phyloP scores from a whole-genome alignment of 2,113 vertebrate genomes.

The Tenrec ecaudatus region DNA sequence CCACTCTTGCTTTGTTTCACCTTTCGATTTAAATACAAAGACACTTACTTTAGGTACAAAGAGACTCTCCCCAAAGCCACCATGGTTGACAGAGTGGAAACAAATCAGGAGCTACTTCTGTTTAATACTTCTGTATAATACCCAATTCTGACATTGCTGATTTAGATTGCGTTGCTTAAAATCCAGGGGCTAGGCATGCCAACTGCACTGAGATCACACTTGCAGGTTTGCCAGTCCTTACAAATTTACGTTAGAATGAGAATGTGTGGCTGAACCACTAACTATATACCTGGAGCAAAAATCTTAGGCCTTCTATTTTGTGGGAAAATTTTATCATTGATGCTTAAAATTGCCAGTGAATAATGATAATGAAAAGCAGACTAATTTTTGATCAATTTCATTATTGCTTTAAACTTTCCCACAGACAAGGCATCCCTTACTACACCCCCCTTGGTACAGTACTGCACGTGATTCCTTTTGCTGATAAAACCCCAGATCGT shows the following conservation, averaged over 20 bases:
- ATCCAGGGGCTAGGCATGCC: too few species aligned
- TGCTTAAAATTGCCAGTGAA: not conserved
- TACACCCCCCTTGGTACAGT: not conserved
- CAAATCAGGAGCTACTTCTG: not conserved
- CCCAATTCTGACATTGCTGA: rapidly evolving
- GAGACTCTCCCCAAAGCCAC: too few species aligned
- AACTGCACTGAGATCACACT: too few species aligned
- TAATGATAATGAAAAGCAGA: not conserved
- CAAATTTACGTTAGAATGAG: not conserved
- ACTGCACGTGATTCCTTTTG: not conserved
- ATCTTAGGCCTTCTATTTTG: not conserved
- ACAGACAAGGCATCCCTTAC: rapidly evolving
- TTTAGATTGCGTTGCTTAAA: not conserved
- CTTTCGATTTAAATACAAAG: not conserved
- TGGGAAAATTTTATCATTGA: not conserved
- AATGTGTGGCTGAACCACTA: not conserved
- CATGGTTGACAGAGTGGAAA: not conserved
- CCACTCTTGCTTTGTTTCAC: not conserved
- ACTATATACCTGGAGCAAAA: not conserved
- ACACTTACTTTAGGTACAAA: not conserved
- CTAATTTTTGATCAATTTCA: not conserved
- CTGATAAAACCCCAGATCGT: not conserved
- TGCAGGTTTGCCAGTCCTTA: not conserved
- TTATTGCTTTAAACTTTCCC: not conserved
- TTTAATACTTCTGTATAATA: not conserved